A percentile compares a stretch with the other conserved stretches of the same genome.
phyloP scores from a whole-genome alignment of 2,113 vertebrate genomes.

The Oriolus oriolus region DNA sequence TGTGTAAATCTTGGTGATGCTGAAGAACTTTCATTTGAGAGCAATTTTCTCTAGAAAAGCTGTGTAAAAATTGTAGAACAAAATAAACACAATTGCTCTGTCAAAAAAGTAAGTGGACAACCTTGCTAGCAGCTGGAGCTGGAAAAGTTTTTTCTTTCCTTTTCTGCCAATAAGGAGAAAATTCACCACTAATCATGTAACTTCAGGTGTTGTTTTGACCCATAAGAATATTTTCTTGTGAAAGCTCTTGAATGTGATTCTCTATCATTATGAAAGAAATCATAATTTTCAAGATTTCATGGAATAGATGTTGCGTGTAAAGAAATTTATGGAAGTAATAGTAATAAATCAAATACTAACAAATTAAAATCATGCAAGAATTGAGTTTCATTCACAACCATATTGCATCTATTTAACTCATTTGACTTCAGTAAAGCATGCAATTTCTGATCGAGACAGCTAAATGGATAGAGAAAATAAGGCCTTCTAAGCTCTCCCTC shows the following conservation, averaged over 20 bases:
- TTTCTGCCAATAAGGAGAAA: background rate
- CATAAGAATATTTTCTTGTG: background rate
- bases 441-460: background rate
- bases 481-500: rapidly evolving
- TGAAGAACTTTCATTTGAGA: background rate
- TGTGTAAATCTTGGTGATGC: background rate
- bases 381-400: background rate
- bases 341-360: background rate
- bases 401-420: background rate
- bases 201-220: background rate
- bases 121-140: background rate
- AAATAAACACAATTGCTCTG: background rate
- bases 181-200: background rate
- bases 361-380: background rate
- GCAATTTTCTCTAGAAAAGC: background rate
- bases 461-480: background rate
- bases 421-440: background rate
- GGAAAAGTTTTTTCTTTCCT: background rate
- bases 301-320: background rate
- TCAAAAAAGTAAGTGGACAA: background rate
- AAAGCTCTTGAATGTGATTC: background rate
- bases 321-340: background rate
- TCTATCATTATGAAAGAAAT: background rate
- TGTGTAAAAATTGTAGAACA: background rate
- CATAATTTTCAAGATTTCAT: background rate